These are phyloP conservation scores for Frankliniella intonsa DNA, from an alignment of 2,888 invertebrate genomes.

Conservation along the genomic window DNA sequence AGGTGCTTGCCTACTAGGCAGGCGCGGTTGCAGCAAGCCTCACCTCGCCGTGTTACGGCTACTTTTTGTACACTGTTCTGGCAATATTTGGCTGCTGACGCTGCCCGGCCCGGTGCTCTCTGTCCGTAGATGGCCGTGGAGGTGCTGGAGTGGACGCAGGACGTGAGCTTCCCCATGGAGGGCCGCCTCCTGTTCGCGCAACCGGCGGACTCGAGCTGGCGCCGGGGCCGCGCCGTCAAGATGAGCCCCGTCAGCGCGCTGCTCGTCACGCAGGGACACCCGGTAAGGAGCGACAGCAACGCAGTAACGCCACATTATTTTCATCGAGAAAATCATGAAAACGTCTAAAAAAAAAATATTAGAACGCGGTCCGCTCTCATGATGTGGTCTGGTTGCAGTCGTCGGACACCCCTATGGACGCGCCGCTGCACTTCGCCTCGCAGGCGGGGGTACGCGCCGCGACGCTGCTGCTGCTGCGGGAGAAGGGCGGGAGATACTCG, in stretches of 20 bases:
- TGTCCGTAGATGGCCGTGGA: constrained; percentile 74
- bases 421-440: constrained; percentile 33
- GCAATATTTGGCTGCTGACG: no score
- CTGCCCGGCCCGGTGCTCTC: no score
- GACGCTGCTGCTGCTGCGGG: constrained; percentile 78
- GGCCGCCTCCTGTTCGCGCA: constrained; percentile 83
- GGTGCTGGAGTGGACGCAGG: constrained; percentile 89
- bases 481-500: constrained; percentile 83
- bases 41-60: no score
- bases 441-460: constrained; percentile 71
- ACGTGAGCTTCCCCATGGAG: constrained; percentile 84
- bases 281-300: background rate
- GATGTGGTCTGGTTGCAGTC: background rate
- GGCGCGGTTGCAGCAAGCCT: no score
- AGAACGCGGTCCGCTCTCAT: background rate
- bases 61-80: no score
- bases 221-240: constrained; percentile 82
- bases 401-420: background rate
- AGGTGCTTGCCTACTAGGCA: no score
- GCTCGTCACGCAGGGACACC: constrained; percentile 75
- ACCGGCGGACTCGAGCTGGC: constrained; percentile 87
- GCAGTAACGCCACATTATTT: no score
- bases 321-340: no score
- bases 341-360: no score
- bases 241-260: constrained; percentile 83